Conservation (phyloP, 2,113 vertebrate genomes). For the Kryptolebias marmoratus region DNA sequence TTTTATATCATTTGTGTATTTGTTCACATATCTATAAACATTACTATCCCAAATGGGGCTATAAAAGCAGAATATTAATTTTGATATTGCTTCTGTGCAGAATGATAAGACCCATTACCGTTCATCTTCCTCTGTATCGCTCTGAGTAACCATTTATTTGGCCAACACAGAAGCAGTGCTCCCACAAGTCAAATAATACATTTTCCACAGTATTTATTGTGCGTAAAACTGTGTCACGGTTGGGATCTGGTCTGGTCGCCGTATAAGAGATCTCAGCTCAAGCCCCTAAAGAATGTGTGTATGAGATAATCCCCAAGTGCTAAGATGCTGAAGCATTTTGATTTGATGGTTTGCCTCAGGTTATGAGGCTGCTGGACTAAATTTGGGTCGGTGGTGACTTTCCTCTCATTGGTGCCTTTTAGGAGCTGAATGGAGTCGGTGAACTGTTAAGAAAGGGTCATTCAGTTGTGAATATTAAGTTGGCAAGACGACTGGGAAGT, state of each 20-base stretch:
- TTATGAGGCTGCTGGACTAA: slow-evolving; percentile 41
- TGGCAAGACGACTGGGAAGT: slow-evolving; percentile 53
- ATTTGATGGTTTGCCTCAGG: slow-evolving; percentile 46
- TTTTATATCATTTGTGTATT: not conserved
- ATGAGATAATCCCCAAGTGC: slow-evolving; percentile 65
- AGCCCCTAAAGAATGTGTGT: slow-evolving; percentile 68
- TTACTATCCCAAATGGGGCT: not conserved
- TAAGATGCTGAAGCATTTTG: slow-evolving; percentile 55
- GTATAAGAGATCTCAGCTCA: slow-evolving; percentile 55
- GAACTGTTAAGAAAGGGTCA: slow-evolving; percentile 77
- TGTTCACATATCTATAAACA: not conserved
- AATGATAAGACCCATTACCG: not conserved
- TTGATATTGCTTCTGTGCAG: not conserved
- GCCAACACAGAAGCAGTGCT: slow-evolving; percentile 10
- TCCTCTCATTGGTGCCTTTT: slow-evolving; percentile 58
- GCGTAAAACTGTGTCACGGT: slow-evolving; percentile 66
- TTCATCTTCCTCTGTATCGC: not conserved
- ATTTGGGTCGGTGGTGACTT: slow-evolving; percentile 54
- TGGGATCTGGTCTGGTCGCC: slow-evolving; percentile 53
- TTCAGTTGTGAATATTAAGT: slow-evolving; percentile 74
- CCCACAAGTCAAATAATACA: slow-evolving; percentile 36
- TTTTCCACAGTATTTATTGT: slow-evolving; percentile 61
- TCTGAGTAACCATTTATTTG: slow-evolving; percentile 45
- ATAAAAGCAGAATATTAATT: slow-evolving; percentile 17
- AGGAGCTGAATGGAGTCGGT: slow-evolving; percentile 70